Evolutionary conservation across 1,140 invertebrate species (phyloP), one percentile per base, ranked within the genome.

Genomic region (Drosophila santomea): DNA sequence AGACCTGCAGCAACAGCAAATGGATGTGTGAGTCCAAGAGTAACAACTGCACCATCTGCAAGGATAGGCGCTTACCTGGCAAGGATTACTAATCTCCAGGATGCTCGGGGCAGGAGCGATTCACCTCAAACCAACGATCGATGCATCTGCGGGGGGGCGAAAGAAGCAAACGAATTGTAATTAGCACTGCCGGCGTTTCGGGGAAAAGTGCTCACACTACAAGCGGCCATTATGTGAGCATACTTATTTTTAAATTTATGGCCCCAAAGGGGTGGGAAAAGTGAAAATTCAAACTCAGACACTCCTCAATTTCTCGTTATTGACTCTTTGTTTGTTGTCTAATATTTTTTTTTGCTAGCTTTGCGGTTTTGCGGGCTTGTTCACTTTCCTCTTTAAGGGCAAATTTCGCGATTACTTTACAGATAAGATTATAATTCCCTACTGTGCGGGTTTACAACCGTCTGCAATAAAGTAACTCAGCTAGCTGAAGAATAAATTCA

Each of bases 41-140:
- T 11, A 43, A 20, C 38, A 14, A 39, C 47, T 39, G 38, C 11
- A 41, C 4, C 4, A 25, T 15, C 23, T 39, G 14, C 11, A 54
- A n/a, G 32, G n/a, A 71, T 3, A 6, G 12, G 25, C 7, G 4
- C 64, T 92, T 74, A 89, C 85, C 79, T 91, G 63, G 61, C 69
- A 57, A 92, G 79, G 85, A 72, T 84, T 91, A 94, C 95, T 96
- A 98, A 94, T 98, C 97, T 77, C 96, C 96, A 74, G 98, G 98
- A 94, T 99, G 98, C 93, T 98, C 98, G 36, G 98, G 98, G 94
- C 98, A 99, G 77, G 97, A 98, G 93, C 98, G 95, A 94, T 98
- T 99, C 88, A 98, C 97, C 94, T 98, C 97, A 94, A 99, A 99
- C 98, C 98, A 99, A 93, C 97, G 95, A 94, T 99, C 98, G 93